These are phyloP conservation scores for Halocaridina rubra DNA, from an alignment of 2,888 invertebrate species.

Conservation along the genomic window DNA sequence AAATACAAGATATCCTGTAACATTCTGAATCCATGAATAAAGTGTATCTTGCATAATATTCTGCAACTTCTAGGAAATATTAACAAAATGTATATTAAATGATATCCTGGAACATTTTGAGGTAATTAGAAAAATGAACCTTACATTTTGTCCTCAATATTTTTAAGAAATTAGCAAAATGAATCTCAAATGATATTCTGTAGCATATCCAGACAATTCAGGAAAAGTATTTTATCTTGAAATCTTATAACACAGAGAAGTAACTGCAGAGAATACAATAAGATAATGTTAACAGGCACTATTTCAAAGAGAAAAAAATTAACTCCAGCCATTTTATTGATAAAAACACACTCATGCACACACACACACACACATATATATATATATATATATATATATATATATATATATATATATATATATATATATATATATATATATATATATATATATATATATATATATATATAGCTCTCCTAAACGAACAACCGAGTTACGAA, in stretches of 20 bases:
- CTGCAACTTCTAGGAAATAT: no score
- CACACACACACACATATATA: neutral
- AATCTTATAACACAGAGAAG: neutral
- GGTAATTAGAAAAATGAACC: neutral
- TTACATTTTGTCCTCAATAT: neutral
- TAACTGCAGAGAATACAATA: neutral
- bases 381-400: slow-evolving; percentile 12
- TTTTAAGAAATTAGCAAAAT: neutral
- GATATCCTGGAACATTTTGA: no score
- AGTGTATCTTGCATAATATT: no score
- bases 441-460: neutral
- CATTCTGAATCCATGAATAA: no score
- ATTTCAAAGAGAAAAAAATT: neutral
- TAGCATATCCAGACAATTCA: neutral
- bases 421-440: slow-evolving; percentile 17
- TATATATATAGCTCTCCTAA: no score
- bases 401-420: slow-evolving; percentile 28
- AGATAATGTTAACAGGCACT: neutral
- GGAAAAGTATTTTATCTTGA: neutral
- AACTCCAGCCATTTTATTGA: neutral
- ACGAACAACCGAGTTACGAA: no score
- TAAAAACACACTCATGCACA: neutral
- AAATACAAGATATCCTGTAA: no score
- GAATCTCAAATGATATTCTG: neutral
- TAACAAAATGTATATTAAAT: no score